Base-by-base conservation (phyloP, 2,888 invertebrate species). In the Meganola albula region DNA sequence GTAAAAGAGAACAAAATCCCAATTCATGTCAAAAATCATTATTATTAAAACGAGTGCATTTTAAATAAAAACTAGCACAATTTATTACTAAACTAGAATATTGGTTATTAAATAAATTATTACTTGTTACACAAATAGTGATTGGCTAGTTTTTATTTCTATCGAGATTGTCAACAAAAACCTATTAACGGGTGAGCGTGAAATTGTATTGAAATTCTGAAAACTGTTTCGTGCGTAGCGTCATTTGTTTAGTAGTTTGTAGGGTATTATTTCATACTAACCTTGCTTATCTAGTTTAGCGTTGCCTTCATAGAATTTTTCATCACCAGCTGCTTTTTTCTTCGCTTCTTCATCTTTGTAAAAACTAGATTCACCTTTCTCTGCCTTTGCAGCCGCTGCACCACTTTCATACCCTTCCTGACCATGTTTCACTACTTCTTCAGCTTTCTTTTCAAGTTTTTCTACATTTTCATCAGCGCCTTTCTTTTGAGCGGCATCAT, bases 281-380 rank as follows among this genome's bases (percentile, higher is more conserved):
- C 90, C 90, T 48, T 88, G 79, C 58, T 89, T 87, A 48, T 88
- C 86, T 35, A 85, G 69, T 37, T 88, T 88, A 49, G 89, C 86
- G 20, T 77, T 88, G 20, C 90, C 89, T 58, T 87, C 82, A 47
- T 89, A 90, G 38, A 67, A 76, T 48, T 90, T 90, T 39, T 88
- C 89, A 51, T 90, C 89, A 36, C 88, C 89, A 2, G 78, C 76
- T 6, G 87, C 80, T 63, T 89, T 89, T 41, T 89, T 89, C 43
- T 86, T 88, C 0, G 87, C 89, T 53, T 85, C 85, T 39, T 87
- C 85, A 31, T 88, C 87, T 52, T 85, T 88, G 50, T 83, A 85
- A 34, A 78, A 85, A 45, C 85, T 77, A 0, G 85, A 77, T 34
- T 87, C 87, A 30, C 86, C 87, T 26, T 85, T 86, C 50, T 87